Base-by-base conservation (phyloP, 2,888 invertebrate genomes). In the Quadroppia sp. region DNA sequence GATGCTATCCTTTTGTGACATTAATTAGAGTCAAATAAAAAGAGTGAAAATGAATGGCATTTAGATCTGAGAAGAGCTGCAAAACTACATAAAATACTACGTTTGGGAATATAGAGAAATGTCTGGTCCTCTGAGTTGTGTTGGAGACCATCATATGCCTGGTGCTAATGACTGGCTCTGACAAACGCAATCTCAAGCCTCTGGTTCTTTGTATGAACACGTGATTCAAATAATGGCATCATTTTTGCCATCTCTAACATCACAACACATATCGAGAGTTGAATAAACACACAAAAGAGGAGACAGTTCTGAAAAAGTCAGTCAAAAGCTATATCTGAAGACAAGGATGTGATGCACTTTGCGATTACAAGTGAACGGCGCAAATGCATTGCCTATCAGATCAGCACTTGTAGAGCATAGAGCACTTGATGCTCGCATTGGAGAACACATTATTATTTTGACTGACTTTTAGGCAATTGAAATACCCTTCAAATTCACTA, bases 401-500 rank as follows among this genome's bases (percentile, higher is more conserved):
- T 9, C 59, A 59, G 32, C 30, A 59, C 59, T 32, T 59, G 59
- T 59, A 59, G 59, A 59, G 50, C 23, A 50, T 20, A 20, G 50
- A 50, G 59, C 59, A 59, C 59, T 59, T 59, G 59, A 28, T 28
- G 59, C 59, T 59, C 32, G 20, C 50, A 50, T 20, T 50, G 6
- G 7, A 30, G 4, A 2, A 20, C 20, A 20, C 11, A 53, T 53
- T 53, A 53, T 53, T 25, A 42, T 69, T 45, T 69, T 40, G 6
- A 11, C 42, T 69, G 40, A 69, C 69, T 45, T 42, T 30, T 23
- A 71, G 50, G 20, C 50, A 15, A 45, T 71, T 20, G 30, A 28
- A 48, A 50, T 40, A 71, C 71, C 25, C 71, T 48, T 40, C 40
- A 70, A 70, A 70, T 70, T 25, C 20, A 50, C 50, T 50, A 50